phyloP scores from a whole-genome alignment of 37 sponge, comb jelly and placozoan genomes.

The Spongilla lacustris region DNA sequence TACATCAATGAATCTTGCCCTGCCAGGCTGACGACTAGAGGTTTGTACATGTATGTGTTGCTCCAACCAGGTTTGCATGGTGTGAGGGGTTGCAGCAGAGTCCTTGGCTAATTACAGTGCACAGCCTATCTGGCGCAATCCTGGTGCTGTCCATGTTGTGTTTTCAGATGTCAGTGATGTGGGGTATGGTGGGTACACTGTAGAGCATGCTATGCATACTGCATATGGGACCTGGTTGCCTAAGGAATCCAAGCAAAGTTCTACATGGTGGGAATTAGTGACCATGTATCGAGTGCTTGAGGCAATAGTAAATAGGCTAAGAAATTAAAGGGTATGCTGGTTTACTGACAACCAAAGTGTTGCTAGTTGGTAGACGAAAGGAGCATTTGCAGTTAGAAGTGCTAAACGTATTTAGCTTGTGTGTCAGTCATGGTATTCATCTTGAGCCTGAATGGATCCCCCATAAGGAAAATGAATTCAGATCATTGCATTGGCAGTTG shows the following conservation, averaged over 20 bases:
- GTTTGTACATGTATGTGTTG: slow-evolving; percentile 11
- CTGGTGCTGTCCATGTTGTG: slow-evolving; percentile 18
- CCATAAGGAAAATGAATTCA: slow-evolving; percentile 23
- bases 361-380: slow-evolving; percentile 15
- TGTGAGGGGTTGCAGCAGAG: not conserved
- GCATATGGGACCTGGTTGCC: slow-evolving; percentile 14
- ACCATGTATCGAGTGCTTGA: slow-evolving; percentile 16
- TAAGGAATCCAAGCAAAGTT: slow-evolving; percentile 3
- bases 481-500: slow-evolving; percentile 53
- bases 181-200: slow-evolving; percentile 41
- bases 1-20: slow-evolving; percentile 15
- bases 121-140: slow-evolving; percentile 9
- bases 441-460: slow-evolving; percentile 50
- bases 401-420: slow-evolving; percentile 6
- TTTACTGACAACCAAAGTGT: slow-evolving; percentile 43
- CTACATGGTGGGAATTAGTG: slow-evolving; percentile 32
- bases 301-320: not conserved
- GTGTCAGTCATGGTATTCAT: not conserved
- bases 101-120: slow-evolving; percentile 6
- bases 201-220: not conserved
- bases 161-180: slow-evolving; percentile 44
- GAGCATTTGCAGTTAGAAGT: slow-evolving; percentile 15
- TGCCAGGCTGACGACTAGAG: slow-evolving; percentile 15
- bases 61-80: not conserved
- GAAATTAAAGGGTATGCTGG: slow-evolving; percentile 8